Conservation (phyloP, 2,888 invertebrate species). For the Scaptomyza tumidula region DNA sequence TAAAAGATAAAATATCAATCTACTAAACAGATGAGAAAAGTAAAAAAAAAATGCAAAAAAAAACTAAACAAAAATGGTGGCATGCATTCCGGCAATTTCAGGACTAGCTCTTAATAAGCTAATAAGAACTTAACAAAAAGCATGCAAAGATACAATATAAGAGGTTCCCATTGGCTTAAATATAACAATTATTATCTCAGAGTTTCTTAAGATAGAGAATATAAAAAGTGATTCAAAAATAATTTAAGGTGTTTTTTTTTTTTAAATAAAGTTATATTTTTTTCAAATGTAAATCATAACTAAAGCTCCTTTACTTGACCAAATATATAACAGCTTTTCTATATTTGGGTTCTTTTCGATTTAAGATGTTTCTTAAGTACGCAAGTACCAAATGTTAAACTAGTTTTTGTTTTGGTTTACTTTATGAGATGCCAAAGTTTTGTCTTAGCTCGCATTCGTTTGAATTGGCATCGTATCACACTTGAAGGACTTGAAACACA, state of each 20-base stretch:
- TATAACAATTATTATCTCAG: not conserved
- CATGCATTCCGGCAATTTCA: slow-evolving; percentile 4
- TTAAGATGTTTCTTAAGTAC: not conserved
- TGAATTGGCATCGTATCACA: slow-evolving; percentile 3
- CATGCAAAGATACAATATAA: not conserved
- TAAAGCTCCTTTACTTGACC: too few species aligned
- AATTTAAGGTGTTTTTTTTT: too few species aligned
- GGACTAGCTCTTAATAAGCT: slow-evolving; percentile 26
- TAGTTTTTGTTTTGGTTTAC: not conserved
- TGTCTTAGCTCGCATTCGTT: not conserved
- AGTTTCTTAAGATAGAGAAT: not conserved
- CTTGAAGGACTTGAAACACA: slow-evolving; percentile 10
- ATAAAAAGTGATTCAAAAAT: not conserved
- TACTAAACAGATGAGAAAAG: not conserved
- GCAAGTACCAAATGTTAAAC: not conserved
- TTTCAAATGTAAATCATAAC: too few species aligned
- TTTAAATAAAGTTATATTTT: too few species aligned
- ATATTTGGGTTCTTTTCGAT: too few species aligned
- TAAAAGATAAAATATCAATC: slow-evolving; percentile 46
- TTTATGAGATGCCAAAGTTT: not conserved
- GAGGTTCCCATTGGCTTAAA: not conserved
- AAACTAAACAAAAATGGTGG: slow-evolving; percentile 4
- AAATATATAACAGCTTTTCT: too few species aligned
- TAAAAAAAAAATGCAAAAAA: not conserved
- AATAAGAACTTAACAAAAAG: slow-evolving; percentile 8